Evolutionary conservation across 1,140 invertebrate species (phyloP), one percentile per base, ranked within the genome.

Genomic region (Macrobrachium rosenbergii): DNA sequence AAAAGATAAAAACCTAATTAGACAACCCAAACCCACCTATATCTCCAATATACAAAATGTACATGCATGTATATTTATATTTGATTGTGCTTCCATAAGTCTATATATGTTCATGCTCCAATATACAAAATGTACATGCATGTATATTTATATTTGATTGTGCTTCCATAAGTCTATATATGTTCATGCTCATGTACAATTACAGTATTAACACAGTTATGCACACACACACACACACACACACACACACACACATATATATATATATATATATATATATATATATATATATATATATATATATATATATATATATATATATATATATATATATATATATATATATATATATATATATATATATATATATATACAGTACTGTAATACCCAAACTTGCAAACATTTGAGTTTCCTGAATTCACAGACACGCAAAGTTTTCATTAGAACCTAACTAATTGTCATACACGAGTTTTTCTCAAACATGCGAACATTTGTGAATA

Each of bases 251-350:
- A 76, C 43, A 76, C 43, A 76, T 45, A 76, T 45, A 76, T 45
- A 37, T 45, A 76, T 43, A 76, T 76, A 43, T 76, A 43, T 76
- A 43, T 73, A 43, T 76, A 43, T 76, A 43, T 76, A 43, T 76
- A 43, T 76, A 43, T 76, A 43, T 76, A 43, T 76, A 43, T 76
- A 43, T 76, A 43, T 76, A 43, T 76, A 76, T 76, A 76, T 76
- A 76, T 76, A 76, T 76, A 76, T 76, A 76, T 76, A 76, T 37
- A 37, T 8, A 76, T 37, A n/a, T n/a, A n/a, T n/a, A n/a, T n/a
- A n/a, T n/a, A n/a, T n/a, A n/a, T n/a, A n/a, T n/a, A n/a, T n/a
- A n/a, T n/a, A n/a, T n/a, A n/a, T n/a, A n/a, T n/a, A n/a, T n/a
- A n/a, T n/a, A n/a, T n/a, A n/a, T n/a, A n/a, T n/a, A n/a, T n/a